Evolutionary conservation across 2,113 vertebrate genomes (phyloP), one percentile per base, ranked within the genome.

Genomic region (Psammodynastes pulverulentus): DNA sequence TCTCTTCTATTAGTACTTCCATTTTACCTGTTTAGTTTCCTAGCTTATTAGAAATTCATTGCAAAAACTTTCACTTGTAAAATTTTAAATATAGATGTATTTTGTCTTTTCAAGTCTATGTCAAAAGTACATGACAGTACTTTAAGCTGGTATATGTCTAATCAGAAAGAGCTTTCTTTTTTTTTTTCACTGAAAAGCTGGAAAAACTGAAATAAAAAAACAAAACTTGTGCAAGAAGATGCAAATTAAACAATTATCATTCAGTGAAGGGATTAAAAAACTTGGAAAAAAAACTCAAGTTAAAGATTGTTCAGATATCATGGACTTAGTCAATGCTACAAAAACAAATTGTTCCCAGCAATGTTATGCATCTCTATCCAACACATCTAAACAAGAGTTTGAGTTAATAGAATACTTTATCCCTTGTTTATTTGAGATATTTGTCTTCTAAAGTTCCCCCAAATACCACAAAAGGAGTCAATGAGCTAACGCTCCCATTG

Each of bases 111-210:
- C 5, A 12, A 62, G 10, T 45, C n/a, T 52, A 58, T 26, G 90
- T 62, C 29, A 86, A 86, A 90, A 86, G 53, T 58, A 86, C 19
- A 45, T 9, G 6, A 43, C 29, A 29, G 79, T 48, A 52, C 26
- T 91, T 54, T 23, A 85, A 91, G 90, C 79, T 91, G 79, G 26
- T 91, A 84, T 86, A 48, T 91, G 52, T 48, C 90, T 56, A 91
- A 58, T 21, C 54, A 91, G 52, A 84, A 86, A 51, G 39, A 46
- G 26, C 39, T 3, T 21, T 43, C 3, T 45, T 90, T 34, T 26
- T 49, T 10, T 12, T 29, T 0, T 24, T 3, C 53, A 34, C 29
- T 48, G 26, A 48, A 48, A 86, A 7, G 26, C 24, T 86, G 84
- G 53, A 86, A 58, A 29, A 34, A 46, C 43, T 39, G 56, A 67